phyloP scores from a whole-genome alignment of 2,113 vertebrate species.

The Saccopteryx leptura region DNA sequence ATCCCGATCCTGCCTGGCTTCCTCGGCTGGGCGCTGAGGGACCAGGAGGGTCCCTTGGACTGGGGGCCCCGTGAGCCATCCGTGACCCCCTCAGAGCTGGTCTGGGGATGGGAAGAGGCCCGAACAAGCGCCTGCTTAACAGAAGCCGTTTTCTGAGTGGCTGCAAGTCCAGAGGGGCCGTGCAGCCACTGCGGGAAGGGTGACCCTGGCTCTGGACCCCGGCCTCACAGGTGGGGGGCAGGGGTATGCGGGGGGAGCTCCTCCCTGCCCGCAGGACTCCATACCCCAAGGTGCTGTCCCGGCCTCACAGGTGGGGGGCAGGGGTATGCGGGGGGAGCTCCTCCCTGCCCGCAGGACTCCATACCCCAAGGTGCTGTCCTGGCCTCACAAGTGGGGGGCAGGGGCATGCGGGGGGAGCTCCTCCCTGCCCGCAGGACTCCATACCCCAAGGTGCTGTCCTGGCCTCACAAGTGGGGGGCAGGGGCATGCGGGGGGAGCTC shows the following conservation, averaged over 20 bases:
- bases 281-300: rapidly evolving
- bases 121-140: rapidly evolving
- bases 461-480: too few relatives aligned
- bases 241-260: too few relatives aligned
- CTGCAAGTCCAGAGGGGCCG: too few relatives aligned
- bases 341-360: background rate
- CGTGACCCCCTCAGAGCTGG: rapidly evolving
- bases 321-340: too few relatives aligned
- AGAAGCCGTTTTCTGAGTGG: too few relatives aligned
- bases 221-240: too few relatives aligned
- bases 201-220: background rate
- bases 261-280: background rate
- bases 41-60: too few relatives aligned
- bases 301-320: too few relatives aligned
- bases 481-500: too few relatives aligned
- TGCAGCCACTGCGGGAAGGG: too few relatives aligned
- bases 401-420: too few relatives aligned
- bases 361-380: rapidly evolving
- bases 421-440: background rate
- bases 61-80: rapidly evolving
- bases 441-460: rapidly evolving
- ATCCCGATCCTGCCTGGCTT: rapidly evolving
- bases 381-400: too few relatives aligned
- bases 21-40: background rate
- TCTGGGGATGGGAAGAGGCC: background rate